These are phyloP conservation scores for Thamnophis elegans DNA, from an alignment of 2,797 vertebrate species.

Conservation along the genomic window DNA sequence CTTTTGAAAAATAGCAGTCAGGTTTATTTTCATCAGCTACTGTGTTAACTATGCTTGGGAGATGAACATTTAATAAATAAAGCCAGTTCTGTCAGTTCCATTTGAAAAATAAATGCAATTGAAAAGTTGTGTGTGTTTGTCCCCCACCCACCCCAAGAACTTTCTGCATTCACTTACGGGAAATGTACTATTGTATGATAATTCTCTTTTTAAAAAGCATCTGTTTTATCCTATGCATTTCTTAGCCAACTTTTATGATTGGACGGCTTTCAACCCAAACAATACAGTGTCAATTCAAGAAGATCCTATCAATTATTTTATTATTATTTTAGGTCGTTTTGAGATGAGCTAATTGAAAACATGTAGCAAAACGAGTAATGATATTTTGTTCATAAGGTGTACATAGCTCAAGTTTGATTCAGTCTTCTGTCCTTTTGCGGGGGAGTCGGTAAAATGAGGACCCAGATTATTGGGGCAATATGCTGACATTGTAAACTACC, in stretches of 20 bases:
- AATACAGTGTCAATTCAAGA: not conserved
- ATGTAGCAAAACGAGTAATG: not conserved
- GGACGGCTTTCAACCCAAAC: not conserved
- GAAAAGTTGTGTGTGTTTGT: not conserved
- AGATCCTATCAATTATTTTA: not conserved
- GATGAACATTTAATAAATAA: conserved; percentile 63
- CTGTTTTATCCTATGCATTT: not conserved
- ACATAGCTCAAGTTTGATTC: no score
- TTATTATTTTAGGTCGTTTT: not conserved
- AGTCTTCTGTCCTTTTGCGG: no score
- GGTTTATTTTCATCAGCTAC: conserved; percentile 57
- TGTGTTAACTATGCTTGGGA: conserved; percentile 68
- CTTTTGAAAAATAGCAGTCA: conserved; percentile 61
- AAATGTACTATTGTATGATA: not conserved
- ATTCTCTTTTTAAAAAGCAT: not conserved
- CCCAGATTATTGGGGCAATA: no score
- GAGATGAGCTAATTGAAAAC: not conserved
- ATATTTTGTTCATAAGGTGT: not conserved
- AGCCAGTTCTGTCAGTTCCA: conserved; percentile 54
- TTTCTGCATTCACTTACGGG: not conserved
- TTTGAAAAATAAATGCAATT: conserved; percentile 28
- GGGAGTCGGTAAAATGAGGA: no score
- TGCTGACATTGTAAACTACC: no score
- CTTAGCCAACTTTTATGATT: not conserved
- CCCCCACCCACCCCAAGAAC: not conserved